Evolutionary conservation across 2,797 vertebrate species (phyloP).

Genomic region (Carapus acus): DNA sequence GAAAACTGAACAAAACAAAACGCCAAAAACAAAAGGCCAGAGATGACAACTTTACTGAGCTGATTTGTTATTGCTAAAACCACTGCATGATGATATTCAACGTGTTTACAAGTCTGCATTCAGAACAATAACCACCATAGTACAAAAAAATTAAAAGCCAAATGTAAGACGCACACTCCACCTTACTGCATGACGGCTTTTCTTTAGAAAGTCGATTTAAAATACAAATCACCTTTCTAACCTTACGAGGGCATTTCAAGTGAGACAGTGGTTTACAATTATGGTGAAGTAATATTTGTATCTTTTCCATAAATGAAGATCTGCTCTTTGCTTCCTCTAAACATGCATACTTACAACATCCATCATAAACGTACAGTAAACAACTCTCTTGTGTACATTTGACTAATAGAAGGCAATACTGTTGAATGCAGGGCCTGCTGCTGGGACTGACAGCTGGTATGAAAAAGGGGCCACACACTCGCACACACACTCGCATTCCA

Average conservation of each 20-base stretch:
- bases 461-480: conserved; percentile 22
- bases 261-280: conserved; percentile 38
- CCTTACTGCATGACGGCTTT: conserved; percentile 31
- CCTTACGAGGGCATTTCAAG: no score
- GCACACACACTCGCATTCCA: no score
- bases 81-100: conserved; percentile 10
- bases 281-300: conserved; percentile 27
- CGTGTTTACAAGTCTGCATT: background rate
- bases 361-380: conserved; percentile 18
- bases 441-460: conserved; percentile 29
- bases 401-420: conserved; percentile 59
- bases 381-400: conserved; percentile 10
- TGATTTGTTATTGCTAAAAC: conserved; percentile 57
- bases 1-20: no score
- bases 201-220: conserved; percentile 27
- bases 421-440: conserved; percentile 49
- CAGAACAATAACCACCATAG: conserved; percentile 11
- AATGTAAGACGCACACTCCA: conserved; percentile 46
- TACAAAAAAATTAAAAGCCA: conserved; percentile 48
- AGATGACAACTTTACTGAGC: conserved; percentile 26
- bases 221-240: conserved; percentile 29
- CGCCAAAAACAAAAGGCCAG: conserved; percentile 19
- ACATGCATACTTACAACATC: conserved; percentile 51
- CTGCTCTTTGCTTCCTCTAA: conserved; percentile 35
- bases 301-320: conserved; percentile 17